Evolutionary conservation across 2,113 vertebrate species (phyloP), one percentile per base, ranked within the genome.

Genomic region (Mungos mungo): DNA sequence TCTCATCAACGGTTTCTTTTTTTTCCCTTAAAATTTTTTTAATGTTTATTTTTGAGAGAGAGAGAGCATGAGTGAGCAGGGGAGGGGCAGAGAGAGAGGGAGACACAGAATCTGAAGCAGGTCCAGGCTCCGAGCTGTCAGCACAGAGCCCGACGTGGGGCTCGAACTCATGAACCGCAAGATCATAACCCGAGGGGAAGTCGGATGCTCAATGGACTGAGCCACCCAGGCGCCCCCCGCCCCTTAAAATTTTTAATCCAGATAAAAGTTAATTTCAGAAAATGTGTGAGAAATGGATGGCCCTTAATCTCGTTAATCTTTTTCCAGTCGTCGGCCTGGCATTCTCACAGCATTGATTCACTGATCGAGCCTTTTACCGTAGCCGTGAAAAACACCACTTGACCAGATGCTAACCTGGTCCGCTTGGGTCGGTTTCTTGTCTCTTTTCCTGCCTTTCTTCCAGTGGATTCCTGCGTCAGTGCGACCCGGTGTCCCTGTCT

Each of bases 251-350:
- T 77, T 68, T 94, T 63, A 89, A 87, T 45, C 35, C 81, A 68
- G 47, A 31, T 88, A 31, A 50, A 82, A 74, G 50, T 90, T 79
- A 52, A 93, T 35, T 93, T 88, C 85, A 60, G 77, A 86, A 95
- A 90, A 52, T 25, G 19, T 29, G 14, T 90, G 80, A 74, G 33
- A 83, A 95, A 45, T 66, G 60, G 16, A 66, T 82, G 35, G 5
- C 16, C 68, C 29, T 72, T 83, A 29, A 12, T 91, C 31, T n/a
- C 93, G 15, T 54, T 18, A 54, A 15, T 54, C 52, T 54, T 18
- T 84, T 72, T 63, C 57, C 57, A 27, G 9, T 76, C 16, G 0
- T 38, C 38, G 19, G 18, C 29, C 52, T 15, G 0, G 18, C 29
- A 0, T 85, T 68, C 65, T 13, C 8, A 65, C 2, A 82, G 15